Conservation (phyloP, 2,113 vertebrate genomes). For the Dolichallabes microphthalmus region DNA sequence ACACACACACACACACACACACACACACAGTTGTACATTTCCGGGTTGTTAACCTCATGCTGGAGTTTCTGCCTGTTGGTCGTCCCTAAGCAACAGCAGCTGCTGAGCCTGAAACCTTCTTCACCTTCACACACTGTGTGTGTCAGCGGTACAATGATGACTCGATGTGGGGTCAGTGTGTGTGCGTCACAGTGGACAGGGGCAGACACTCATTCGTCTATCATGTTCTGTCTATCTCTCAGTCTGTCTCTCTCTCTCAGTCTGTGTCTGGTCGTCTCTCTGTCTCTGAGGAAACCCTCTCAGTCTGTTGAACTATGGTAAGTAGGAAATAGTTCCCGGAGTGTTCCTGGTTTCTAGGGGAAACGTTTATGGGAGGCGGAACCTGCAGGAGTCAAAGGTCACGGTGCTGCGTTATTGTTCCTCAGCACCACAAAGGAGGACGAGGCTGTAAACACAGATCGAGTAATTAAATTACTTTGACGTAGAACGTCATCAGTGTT, state of each 20-base stretch:
- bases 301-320: slow-evolving; percentile 47
- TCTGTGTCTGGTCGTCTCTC: not conserved
- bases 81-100: not conserved
- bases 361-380: slow-evolving; percentile 52
- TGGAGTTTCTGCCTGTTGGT: not conserved
- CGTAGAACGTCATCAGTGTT: slow-evolving; percentile 27
- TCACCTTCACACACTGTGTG: not conserved
- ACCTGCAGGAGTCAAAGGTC: slow-evolving; percentile 51
- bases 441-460: slow-evolving; percentile 32
- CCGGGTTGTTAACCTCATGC: slow-evolving; percentile 7
- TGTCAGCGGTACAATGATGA: not conserved
- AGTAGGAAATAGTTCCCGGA: slow-evolving; percentile 54
- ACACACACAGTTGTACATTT: not conserved
- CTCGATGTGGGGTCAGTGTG: slow-evolving; percentile 1
- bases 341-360: slow-evolving; percentile 51
- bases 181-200: not conserved
- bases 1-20: slow-evolving; percentile 45
- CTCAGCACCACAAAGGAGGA: slow-evolving; percentile 33
- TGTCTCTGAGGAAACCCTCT: slow-evolving; percentile 50
- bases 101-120: not conserved
- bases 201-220: not conserved
- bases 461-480: slow-evolving; percentile 22
- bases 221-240: not conserved
- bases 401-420: slow-evolving; percentile 38
- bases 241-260: not conserved